A percentile compares a stretch with the other conserved stretches of the same genome.
phyloP scores from a whole-genome alignment of 1,140 invertebrate genomes.

The Saccostrea glomerata region DNA sequence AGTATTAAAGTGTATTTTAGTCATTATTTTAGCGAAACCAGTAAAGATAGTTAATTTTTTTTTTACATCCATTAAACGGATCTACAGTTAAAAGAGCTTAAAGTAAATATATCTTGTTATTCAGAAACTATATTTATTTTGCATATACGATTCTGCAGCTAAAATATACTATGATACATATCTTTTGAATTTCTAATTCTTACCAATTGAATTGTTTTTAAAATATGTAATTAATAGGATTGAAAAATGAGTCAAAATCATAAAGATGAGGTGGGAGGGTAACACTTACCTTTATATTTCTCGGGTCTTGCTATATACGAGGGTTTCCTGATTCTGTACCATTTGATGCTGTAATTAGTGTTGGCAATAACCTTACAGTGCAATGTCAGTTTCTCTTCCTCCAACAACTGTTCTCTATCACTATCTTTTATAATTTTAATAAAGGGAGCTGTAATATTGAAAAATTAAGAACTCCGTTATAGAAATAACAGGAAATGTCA shows the following conservation, averaged over 20 bases:
- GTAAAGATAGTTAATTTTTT: not conserved
- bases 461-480: not conserved
- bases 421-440: not conserved
- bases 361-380: not conserved
- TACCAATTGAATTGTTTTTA: no score
- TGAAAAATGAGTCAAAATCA: not conserved
- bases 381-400: not conserved
- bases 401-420: not conserved
- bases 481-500: no score
- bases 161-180: no score
- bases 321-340: not conserved
- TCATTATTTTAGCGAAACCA: no score
- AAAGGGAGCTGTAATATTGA: not conserved
- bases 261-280: not conserved
- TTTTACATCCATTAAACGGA: not conserved
- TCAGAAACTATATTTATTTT: no score
- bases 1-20: no score
- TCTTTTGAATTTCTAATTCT: no score
- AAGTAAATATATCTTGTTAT: no score
- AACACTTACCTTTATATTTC: not conserved
- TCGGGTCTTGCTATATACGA: not conserved
- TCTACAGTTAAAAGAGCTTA: not conserved
- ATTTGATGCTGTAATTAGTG: not conserved
- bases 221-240: no score
- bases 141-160: no score